These are phyloP conservation scores for Gobionotothen gibberifrons DNA, from an alignment of 2,797 vertebrate genomes.

Conservation along the genomic window DNA sequence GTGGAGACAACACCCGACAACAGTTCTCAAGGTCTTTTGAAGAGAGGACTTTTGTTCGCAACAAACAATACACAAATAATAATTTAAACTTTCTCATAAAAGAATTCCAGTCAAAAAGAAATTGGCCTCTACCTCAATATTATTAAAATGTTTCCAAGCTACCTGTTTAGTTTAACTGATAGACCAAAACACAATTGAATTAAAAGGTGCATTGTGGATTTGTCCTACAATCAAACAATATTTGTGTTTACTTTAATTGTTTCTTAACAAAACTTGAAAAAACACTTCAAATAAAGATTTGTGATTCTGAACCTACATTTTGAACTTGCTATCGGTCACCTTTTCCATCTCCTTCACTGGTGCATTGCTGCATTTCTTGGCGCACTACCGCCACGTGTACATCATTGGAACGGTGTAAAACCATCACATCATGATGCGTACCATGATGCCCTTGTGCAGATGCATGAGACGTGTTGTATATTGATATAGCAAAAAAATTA, in stretches of 20 bases:
- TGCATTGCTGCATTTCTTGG: not conserved
- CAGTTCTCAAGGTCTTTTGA: conserved; percentile 12
- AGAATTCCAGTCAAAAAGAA: not conserved
- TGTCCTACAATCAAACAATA: not conserved
- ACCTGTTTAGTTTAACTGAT: not conserved
- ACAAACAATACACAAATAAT: not conserved
- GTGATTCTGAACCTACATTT: not conserved
- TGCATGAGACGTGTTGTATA: not conserved
- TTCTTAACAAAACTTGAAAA: not conserved
- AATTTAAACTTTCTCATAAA: not conserved
- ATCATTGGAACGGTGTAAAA: not conserved
- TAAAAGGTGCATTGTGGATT: not conserved
- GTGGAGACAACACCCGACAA: conserved; percentile 43
- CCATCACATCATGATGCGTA: not conserved
- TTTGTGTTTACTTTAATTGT: not conserved
- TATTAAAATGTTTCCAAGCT: not conserved
- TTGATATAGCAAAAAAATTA: not conserved
- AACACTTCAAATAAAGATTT: too few relatives aligned
- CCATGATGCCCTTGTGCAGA: too few relatives aligned
- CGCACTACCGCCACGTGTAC: not conserved
- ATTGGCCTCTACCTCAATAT: too few relatives aligned
- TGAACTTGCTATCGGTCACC: not conserved
- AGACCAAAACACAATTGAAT: too few relatives aligned
- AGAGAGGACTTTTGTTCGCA: not conserved
- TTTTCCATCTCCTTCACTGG: not conserved